A percentile compares a stretch with the other conserved stretches of the same genome.
phyloP scores from a whole-genome alignment of 2,797 vertebrate species.

The Microtus agrestis region DNA sequence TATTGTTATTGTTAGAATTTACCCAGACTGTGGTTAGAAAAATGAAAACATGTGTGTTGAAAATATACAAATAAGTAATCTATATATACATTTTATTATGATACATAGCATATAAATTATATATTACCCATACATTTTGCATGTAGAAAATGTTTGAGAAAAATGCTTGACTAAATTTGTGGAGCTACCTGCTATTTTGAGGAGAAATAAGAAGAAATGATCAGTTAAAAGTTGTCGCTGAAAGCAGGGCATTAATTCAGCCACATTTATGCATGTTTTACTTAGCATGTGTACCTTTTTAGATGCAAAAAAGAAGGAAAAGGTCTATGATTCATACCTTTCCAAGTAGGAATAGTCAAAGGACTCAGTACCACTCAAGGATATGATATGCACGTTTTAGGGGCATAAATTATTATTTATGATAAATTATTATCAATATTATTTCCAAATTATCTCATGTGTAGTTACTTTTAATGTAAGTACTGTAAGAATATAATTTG shows the following conservation, averaged over 20 bases:
- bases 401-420: not conserved
- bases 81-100: not conserved
- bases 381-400: not conserved
- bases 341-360: not conserved
- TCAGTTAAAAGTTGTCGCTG: not conserved
- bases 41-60: not conserved
- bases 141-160: not conserved
- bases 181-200: not conserved
- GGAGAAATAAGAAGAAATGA: not conserved
- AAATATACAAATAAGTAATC: not conserved
- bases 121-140: not conserved
- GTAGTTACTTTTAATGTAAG: not conserved
- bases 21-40: not conserved
- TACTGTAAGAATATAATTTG: not conserved
- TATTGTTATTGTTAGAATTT: not conserved
- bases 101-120: not conserved
- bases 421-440: not conserved
- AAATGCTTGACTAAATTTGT: not conserved
- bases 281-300: not conserved
- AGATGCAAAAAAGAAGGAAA: not conserved
- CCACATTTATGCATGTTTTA: not conserved
- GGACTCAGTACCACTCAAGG: not conserved
- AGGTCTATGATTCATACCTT: not conserved
- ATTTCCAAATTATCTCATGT: not conserved
- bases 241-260: not conserved